Conservation (phyloP, 1,140 invertebrate genomes). For the Hirudo medicinalis region DNA sequence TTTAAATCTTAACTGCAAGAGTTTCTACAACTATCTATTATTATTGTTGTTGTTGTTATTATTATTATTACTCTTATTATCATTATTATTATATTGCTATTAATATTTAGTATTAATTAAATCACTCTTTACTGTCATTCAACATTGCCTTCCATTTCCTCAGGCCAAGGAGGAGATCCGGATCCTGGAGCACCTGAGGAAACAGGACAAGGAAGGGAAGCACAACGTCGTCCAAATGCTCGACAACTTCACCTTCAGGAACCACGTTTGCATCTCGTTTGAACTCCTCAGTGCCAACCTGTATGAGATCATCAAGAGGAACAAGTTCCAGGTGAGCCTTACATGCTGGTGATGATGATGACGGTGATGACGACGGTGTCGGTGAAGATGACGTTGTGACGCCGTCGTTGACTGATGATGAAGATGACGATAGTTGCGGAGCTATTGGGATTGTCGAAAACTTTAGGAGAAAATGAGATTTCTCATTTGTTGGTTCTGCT, state of each 20-base stretch:
- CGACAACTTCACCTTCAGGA: slow-evolving; percentile 93
- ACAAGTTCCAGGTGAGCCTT: slow-evolving; percentile 65
- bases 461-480: neutral
- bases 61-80: too few relatives aligned
- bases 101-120: too few relatives aligned
- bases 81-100: too few relatives aligned
- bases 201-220: slow-evolving; percentile 92
- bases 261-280: slow-evolving; percentile 99
- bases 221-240: slow-evolving; percentile 99
- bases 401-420: too few relatives aligned
- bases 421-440: neutral
- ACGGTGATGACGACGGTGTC: neutral
- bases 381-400: neutral
- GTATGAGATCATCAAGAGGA: slow-evolving; percentile 98
- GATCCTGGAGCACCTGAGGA: slow-evolving; percentile 84
- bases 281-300: slow-evolving; percentile 95
- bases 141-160: slow-evolving; percentile 34
- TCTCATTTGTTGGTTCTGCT: neutral
- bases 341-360: neutral
- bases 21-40: too few relatives aligned
- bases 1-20: too few relatives aligned
- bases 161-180: slow-evolving; percentile 98
- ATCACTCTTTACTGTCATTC: too few relatives aligned
- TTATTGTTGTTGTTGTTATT: too few relatives aligned
- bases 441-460: neutral